A percentile compares a stretch with the other conserved stretches of the same genome.
These are phyloP conservation scores for Athripsodes cinereus DNA, from an alignment of 2,888 invertebrate species.

Conservation along the genomic window DNA sequence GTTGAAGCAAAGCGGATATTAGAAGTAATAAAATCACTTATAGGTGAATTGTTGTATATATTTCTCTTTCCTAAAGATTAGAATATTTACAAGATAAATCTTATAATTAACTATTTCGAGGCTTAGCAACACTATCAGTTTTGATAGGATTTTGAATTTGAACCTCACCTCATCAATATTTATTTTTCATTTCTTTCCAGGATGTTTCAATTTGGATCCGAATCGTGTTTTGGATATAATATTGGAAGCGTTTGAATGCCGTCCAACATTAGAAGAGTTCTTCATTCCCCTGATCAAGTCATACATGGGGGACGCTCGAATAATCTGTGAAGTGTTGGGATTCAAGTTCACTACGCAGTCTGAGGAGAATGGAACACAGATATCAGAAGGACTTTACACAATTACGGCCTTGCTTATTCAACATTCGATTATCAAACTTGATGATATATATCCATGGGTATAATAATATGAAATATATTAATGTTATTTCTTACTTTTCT, in stretches of 20 bases:
- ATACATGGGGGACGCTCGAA: constrained; percentile 82
- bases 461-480: constrained; percentile 32
- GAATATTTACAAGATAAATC: too few relatives aligned
- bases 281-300: constrained; percentile 79
- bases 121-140: too few relatives aligned
- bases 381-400: constrained; percentile 80
- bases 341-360: constrained; percentile 78
- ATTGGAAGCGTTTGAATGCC: constrained; percentile 91
- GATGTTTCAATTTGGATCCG: constrained; percentile 98
- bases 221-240: constrained; percentile 95
- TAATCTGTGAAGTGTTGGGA: constrained; percentile 90
- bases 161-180: too few relatives aligned
- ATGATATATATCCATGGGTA: constrained; percentile 90
- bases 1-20: constrained; percentile 64
- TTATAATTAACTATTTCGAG: too few relatives aligned
- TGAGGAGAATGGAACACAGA: constrained; percentile 63
- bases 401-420: constrained; percentile 87
- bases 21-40: constrained; percentile 88
- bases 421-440: constrained; percentile 76
- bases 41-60: constrained; percentile 70
- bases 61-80: too few relatives aligned
- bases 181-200: constrained; percentile 44
- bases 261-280: constrained; percentile 68
- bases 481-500: too few relatives aligned
- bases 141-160: too few relatives aligned